Percentiles rank a stretch among this genome's conserved stretches.
phyloP scores from a whole-genome alignment of 2,888 invertebrate genomes.

The Lymantria monacha region DNA sequence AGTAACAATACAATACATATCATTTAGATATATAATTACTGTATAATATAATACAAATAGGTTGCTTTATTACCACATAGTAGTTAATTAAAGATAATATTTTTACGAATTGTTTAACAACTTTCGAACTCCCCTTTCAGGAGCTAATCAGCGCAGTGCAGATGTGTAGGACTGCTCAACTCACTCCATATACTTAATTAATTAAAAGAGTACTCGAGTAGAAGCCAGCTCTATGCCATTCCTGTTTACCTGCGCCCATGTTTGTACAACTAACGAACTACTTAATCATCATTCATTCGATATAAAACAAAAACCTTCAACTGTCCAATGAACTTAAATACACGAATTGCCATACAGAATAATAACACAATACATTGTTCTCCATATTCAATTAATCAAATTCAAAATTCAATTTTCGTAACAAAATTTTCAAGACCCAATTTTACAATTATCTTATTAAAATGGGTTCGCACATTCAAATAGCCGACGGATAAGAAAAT shows the following conservation, averaged over 20 bases:
- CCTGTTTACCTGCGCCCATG: conserved; percentile 66
- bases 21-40: too few relatives aligned
- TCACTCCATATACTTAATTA: conserved; percentile 70
- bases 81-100: conserved; percentile 33
- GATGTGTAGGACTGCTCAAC: conserved; percentile 52
- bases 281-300: conserved; percentile 56
- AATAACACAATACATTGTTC: conserved; percentile 11
- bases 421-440: conserved; percentile 67
- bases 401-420: conserved; percentile 60
- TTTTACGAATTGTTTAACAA: conserved; percentile 35
- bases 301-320: conserved; percentile 29
- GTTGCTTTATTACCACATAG: neutral
- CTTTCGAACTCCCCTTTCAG: conserved; percentile 35
- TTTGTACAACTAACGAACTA: conserved; percentile 71
- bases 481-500: conserved; percentile 67
- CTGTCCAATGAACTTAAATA: too few relatives aligned
- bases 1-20: too few relatives aligned
- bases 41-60: too few relatives aligned
- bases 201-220: conserved; percentile 71
- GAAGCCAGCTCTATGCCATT: conserved; percentile 46
- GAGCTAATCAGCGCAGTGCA: conserved; percentile 50
- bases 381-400: conserved; percentile 30
- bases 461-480: conserved; percentile 52
- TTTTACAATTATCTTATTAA: conserved; percentile 69
- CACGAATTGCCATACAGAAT: conserved; percentile 1